Evolutionary conservation across 37 sponge, comb jelly and placozoan species (phyloP).

Genomic region (Mnemiopsis leidyi): DNA sequence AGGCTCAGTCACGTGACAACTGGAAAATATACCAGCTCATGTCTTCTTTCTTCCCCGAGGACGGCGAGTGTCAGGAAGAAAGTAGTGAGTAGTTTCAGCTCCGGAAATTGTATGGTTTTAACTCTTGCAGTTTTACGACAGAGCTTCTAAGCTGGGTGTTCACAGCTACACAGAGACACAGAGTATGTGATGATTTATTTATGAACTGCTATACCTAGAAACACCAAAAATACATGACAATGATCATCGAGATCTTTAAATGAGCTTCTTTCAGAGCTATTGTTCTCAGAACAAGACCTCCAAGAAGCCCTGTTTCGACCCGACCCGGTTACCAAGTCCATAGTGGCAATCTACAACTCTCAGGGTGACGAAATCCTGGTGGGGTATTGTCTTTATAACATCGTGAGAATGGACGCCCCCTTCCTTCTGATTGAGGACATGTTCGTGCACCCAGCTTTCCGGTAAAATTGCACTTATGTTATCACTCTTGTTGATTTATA

Average conservation of each 20-base stretch:
- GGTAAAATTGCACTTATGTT: no score
- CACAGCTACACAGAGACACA: no score
- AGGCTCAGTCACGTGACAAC: not conserved
- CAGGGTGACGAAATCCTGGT: not conserved
- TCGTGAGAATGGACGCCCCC: not conserved
- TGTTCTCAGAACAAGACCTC: not conserved
- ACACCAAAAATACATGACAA: no score
- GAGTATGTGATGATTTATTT: not conserved
- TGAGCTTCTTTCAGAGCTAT: not conserved
- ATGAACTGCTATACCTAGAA: not conserved
- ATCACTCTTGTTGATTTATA: no score
- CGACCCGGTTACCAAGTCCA: not conserved
- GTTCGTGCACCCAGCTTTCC: not conserved
- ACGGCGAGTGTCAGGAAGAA: not conserved
- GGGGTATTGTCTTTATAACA: not conserved
- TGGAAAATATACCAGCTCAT: conserved; percentile 18
- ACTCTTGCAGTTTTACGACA: no score
- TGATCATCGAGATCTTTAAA: not conserved
- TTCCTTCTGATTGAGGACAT: not conserved
- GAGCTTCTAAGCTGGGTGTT: no score
- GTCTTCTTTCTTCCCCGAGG: not conserved
- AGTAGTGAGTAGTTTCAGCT: no score
- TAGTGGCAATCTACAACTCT: not conserved
- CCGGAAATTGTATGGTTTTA: no score
- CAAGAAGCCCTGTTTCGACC: not conserved